phyloP scores from a whole-genome alignment of 35 echinoderm and acorn worm genomes.

The Lytechinus variegatus region DNA sequence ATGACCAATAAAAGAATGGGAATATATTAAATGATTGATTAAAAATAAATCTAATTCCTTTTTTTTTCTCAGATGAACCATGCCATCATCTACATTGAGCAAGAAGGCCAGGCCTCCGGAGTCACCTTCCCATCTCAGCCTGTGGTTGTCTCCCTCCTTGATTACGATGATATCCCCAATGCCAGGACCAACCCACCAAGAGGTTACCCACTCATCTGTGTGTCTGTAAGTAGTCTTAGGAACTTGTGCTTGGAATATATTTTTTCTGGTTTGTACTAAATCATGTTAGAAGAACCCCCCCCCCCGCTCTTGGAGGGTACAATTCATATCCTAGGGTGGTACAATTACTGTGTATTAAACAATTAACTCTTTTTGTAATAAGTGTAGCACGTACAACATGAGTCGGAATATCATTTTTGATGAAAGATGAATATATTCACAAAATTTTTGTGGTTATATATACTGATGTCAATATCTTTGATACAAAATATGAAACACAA shows the following conservation, averaged over 20 bases:
- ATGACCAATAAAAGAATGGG: too few species aligned
- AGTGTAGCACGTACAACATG: too few species aligned
- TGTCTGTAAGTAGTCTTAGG: slow-evolving; percentile 81
- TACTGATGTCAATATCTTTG: too few species aligned
- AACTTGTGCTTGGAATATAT: not conserved
- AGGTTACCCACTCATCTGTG: slow-evolving; percentile 95
- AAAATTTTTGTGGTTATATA: too few species aligned
- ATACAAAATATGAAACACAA: too few species aligned
- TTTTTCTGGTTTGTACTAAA: not conserved
- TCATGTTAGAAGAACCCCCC: not conserved
- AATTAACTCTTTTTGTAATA: too few species aligned
- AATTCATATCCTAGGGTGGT: too few species aligned
- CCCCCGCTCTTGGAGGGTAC: too few species aligned
- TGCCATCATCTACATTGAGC: slow-evolving; percentile 95
- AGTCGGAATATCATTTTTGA: too few species aligned
- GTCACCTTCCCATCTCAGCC: slow-evolving; percentile 97
- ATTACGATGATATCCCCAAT: slow-evolving; percentile 78
- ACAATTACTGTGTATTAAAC: too few species aligned
- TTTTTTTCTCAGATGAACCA: slow-evolving; percentile 74
- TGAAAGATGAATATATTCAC: too few species aligned
- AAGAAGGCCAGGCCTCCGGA: slow-evolving; percentile 83
- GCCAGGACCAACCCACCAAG: slow-evolving; percentile 50
- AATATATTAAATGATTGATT: too few species aligned
- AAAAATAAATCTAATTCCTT: not conserved
- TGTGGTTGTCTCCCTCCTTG: slow-evolving; percentile 82